These are phyloP conservation scores for Dryocosmus kuriphilus DNA, from an alignment of 2,888 invertebrate genomes.

Conservation along the genomic window DNA sequence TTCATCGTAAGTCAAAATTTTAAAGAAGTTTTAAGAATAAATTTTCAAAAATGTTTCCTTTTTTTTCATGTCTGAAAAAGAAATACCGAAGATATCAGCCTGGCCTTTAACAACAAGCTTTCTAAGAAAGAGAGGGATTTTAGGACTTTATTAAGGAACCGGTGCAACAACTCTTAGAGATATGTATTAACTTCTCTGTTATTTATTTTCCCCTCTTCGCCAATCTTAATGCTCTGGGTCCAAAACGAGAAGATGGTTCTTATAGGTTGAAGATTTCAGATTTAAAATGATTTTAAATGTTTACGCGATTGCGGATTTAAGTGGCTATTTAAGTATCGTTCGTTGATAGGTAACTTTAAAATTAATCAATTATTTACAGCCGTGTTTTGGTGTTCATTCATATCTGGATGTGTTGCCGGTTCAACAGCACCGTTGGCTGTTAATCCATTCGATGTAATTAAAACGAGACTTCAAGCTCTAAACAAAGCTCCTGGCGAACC, in stretches of 20 bases:
- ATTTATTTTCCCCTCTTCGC: slow-evolving; percentile 99
- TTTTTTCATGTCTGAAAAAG: slow-evolving; percentile 81
- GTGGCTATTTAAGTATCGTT: no score
- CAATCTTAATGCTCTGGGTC: slow-evolving; percentile 92
- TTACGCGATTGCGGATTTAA: neutral
- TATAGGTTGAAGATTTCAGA: slow-evolving; percentile 75
- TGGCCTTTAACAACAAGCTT: slow-evolving; percentile 87
- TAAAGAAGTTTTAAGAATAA: no score
- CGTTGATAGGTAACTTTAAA: slow-evolving; percentile 31
- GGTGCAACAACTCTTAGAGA: slow-evolving; percentile 96
- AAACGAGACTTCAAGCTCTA: slow-evolving; percentile 96
- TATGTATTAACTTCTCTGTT: slow-evolving; percentile 95
- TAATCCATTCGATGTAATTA: slow-evolving; percentile 98
- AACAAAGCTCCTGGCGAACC: slow-evolving; percentile 92
- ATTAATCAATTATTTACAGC: slow-evolving; percentile 59
- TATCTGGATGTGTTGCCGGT: slow-evolving; percentile 95
- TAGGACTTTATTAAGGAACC: slow-evolving; percentile 96
- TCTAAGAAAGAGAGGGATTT: slow-evolving; percentile 90
- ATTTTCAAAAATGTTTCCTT: no score
- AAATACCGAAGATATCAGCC: slow-evolving; percentile 86
- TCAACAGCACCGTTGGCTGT: slow-evolving; percentile 92
- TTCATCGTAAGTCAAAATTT: no score
- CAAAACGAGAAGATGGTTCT: slow-evolving; percentile 83
- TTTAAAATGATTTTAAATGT: slow-evolving; percentile 26
- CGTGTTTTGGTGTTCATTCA: slow-evolving; percentile 93